Evolutionary conservation across 2,113 vertebrate species (phyloP).

Genomic region (Gobius niger): DNA sequence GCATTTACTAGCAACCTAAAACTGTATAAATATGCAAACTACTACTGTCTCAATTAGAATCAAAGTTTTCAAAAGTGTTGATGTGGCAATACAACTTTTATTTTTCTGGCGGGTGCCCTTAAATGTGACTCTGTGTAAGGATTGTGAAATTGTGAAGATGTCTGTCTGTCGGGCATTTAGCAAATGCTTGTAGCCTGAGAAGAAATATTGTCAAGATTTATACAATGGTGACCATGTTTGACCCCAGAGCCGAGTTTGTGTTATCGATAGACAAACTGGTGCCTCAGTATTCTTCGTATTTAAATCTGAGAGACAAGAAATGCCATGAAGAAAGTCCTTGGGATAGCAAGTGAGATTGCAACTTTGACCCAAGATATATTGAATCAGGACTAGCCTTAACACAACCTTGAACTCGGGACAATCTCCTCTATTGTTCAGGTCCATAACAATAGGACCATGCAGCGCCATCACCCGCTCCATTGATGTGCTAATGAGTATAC

Average conservation of each 20-base stretch:
- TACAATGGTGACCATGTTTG: too few species aligned
- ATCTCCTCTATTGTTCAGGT: constrained; percentile 26
- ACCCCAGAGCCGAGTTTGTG: neutral
- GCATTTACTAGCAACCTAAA: too few species aligned
- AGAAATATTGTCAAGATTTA: too few species aligned
- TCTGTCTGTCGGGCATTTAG: too few species aligned
- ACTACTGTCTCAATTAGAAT: neutral
- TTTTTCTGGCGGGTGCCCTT: too few species aligned
- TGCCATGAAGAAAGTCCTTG: neutral
- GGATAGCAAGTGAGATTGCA: neutral
- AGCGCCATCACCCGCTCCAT: constrained; percentile 32
- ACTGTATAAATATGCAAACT: neutral
- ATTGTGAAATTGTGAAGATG: neutral
- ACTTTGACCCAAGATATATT: neutral
- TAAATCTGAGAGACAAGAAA: neutral
- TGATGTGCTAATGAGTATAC: constrained; percentile 58
- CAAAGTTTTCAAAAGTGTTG: neutral
- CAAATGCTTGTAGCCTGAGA: too few species aligned
- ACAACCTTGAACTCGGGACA: constrained; percentile 45
- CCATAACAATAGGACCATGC: constrained; percentile 4
- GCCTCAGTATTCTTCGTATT: neutral
- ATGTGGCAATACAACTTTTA: neutral
- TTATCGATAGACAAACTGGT: neutral
- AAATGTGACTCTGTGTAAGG: neutral
- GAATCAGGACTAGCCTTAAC: neutral